A percentile compares a stretch with the other conserved stretches of the same genome.
phyloP scores from a whole-genome alignment of 2,888 invertebrate species.

The Cheilosia grossa region DNA sequence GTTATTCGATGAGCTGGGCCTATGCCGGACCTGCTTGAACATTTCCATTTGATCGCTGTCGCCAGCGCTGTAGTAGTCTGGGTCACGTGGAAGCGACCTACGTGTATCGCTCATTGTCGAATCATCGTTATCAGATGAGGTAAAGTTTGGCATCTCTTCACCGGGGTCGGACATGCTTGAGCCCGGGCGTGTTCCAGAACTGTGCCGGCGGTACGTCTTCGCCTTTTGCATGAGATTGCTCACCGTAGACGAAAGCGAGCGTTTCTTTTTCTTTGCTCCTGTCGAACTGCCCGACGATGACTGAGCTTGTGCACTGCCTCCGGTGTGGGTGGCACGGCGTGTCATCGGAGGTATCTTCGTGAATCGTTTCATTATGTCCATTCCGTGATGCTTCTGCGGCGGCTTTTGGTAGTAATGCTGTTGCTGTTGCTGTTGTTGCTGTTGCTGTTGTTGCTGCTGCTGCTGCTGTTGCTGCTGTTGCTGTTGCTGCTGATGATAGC shows the following conservation, averaged over 20 bases:
- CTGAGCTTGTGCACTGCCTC: constrained; percentile 18
- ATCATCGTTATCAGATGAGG: constrained; percentile 81
- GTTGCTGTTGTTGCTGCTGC: constrained; percentile 76
- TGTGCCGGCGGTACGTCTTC: constrained; percentile 85
- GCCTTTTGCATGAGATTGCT: constrained; percentile 94
- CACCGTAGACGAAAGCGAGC: constrained; percentile 91
- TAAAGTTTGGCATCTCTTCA: constrained; percentile 85
- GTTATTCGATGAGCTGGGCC: constrained; percentile 13
- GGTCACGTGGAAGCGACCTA: constrained; percentile 84
- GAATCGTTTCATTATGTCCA: constrained; percentile 78
- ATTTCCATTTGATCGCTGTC: constrained; percentile 42
- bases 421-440: constrained; percentile 80
- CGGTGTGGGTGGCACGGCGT: constrained; percentile 76
- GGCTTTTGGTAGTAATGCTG: constrained; percentile 80
- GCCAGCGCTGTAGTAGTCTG: constrained; percentile 76
- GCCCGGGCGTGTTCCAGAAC: constrained; percentile 84
- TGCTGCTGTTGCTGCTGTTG: constrained; percentile 81
- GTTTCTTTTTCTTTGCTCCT: constrained; percentile 91
- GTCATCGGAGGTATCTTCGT: constrained; percentile 79
- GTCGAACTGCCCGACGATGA: constrained; percentile 37
- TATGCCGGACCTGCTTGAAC: constrained; percentile 44
- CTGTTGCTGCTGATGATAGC: constrained; percentile 25
- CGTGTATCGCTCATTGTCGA: constrained; percentile 76
- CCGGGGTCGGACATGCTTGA: constrained; percentile 89
- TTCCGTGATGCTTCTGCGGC: constrained; percentile 76